Conservation (phyloP, 2,797 vertebrate species). For the Mionectes olivaceus region DNA sequence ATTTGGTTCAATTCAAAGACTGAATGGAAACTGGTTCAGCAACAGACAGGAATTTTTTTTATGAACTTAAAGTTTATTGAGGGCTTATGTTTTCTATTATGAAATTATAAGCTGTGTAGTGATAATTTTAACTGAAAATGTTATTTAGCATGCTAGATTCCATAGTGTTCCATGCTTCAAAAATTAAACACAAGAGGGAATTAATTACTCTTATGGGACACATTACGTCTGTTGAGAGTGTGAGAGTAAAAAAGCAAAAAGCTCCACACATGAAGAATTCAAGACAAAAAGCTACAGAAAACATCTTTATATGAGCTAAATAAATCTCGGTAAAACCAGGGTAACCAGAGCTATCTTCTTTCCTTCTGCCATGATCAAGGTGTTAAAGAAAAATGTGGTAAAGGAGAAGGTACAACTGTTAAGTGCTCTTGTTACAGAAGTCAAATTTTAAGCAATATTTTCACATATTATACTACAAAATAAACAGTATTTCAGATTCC, state of each 20-base stretch:
- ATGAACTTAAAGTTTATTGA: background rate
- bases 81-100: background rate
- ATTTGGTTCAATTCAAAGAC: background rate
- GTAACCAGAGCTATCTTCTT: background rate
- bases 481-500: background rate
- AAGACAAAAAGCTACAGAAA: background rate
- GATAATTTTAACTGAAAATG: background rate
- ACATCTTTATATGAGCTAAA: background rate
- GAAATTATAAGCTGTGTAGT: background rate
- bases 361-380: background rate
- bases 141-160: background rate
- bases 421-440: background rate
- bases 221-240: fast-evolving
- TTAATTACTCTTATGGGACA: background rate
- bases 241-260: background rate
- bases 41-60: background rate
- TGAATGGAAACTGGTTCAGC: background rate
- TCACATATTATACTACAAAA: background rate
- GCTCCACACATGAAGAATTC: background rate
- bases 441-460: background rate
- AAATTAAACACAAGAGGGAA: background rate
- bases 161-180: background rate
- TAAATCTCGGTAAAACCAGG: background rate
- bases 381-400: background rate
- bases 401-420: background rate